Evolutionary conservation across 2,113 vertebrate genomes (phyloP).

Genomic region (Fregata magnificens): DNA sequence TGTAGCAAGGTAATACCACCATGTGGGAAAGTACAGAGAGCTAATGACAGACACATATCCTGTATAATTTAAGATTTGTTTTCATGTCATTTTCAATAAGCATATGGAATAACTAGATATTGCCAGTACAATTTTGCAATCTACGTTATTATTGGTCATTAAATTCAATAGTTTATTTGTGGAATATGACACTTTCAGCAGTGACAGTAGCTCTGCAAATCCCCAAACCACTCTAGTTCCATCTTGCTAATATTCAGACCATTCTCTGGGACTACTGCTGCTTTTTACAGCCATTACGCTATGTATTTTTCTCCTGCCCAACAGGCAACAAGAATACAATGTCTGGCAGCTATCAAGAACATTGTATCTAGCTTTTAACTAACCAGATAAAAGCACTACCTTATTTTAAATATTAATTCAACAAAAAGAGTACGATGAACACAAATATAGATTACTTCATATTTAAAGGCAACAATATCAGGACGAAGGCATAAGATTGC

Average conservation of each 20-base stretch:
- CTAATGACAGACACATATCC: background rate
- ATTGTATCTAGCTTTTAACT: background rate
- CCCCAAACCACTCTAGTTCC: background rate
- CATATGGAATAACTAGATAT: background rate
- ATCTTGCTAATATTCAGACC: background rate
- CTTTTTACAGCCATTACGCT: background rate
- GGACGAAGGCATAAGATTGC: background rate
- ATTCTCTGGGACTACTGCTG: background rate
- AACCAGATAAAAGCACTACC: background rate
- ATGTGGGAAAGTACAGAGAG: background rate
- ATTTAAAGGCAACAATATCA: background rate
- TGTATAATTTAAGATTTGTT: background rate
- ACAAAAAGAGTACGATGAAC: background rate
- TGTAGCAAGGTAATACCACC: background rate
- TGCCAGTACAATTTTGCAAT: background rate
- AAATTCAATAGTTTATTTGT: background rate
- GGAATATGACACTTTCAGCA: background rate
- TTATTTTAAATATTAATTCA: background rate
- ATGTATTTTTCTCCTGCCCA: background rate
- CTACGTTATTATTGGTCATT: background rate
- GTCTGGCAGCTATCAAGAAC: background rate
- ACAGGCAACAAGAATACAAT: background rate
- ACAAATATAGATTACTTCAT: background rate
- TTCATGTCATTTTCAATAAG: background rate
- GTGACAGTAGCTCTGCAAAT: background rate